phyloP scores from a whole-genome alignment of 2,113 vertebrate genomes.

The Procapra przewalskii region DNA sequence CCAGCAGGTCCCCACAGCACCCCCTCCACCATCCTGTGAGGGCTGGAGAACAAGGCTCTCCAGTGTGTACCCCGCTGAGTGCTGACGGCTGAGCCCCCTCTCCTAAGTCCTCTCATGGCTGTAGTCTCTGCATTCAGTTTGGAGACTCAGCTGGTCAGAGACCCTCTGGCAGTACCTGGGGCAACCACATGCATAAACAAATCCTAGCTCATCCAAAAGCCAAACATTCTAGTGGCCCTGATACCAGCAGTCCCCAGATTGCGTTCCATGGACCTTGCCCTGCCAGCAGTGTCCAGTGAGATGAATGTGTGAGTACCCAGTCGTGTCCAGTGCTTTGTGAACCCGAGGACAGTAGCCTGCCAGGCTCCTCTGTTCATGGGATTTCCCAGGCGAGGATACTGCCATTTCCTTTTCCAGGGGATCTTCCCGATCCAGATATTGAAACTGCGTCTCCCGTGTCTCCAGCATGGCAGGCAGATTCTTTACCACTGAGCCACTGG shows the following conservation, averaged over 20 bases:
- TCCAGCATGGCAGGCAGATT: neutral
- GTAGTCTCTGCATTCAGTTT: neutral
- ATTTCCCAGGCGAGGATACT: neutral
- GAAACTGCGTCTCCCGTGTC: neutral
- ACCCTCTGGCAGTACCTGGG: neutral
- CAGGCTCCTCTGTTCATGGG: neutral
- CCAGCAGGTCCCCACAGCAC: neutral
- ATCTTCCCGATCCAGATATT: neutral
- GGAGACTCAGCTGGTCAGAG: neutral
- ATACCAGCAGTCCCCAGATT: neutral
- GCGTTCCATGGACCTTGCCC: neutral
- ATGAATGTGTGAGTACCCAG: neutral
- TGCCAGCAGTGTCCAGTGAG: neutral
- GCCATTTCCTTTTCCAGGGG: neutral
- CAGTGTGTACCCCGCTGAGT: neutral
- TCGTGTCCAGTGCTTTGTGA: neutral
- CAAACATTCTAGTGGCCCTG: neutral
- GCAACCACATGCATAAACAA: neutral
- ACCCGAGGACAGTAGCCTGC: neutral
- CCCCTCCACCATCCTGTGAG: neutral
- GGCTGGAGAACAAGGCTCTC: neutral
- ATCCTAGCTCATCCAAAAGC: neutral
- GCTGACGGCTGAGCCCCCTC: neutral
- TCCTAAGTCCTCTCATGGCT: fast-evolving
- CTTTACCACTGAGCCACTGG: neutral